phyloP scores from a whole-genome alignment of 2,888 invertebrate species.

The Cantharis nigra region DNA sequence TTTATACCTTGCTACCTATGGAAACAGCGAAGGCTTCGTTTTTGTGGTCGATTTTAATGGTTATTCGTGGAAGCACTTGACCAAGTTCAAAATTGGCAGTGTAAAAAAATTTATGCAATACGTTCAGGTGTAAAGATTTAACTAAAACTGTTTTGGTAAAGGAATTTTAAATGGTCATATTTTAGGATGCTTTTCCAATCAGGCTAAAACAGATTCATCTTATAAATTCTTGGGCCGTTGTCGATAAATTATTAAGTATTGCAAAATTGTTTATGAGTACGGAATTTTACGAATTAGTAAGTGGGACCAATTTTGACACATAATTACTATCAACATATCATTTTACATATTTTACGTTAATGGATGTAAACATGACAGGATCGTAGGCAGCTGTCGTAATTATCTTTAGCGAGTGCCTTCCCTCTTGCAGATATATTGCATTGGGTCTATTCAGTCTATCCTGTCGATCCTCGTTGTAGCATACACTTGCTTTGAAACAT shows the following conservation, averaged over 20 bases:
- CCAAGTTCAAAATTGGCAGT: background rate
- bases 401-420: background rate
- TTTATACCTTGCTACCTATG: background rate
- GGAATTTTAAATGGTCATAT: background rate
- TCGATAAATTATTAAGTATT: slow-evolving; percentile 7
- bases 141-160: background rate
- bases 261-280: slow-evolving; percentile 8
- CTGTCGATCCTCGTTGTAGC: background rate
- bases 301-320: background rate
- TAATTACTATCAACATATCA: background rate
- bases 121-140: slow-evolving; percentile 4
- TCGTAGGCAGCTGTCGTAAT: background rate
- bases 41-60: slow-evolving; percentile 7
- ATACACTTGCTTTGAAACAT: background rate
- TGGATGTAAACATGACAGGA: background rate
- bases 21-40: slow-evolving; percentile 4
- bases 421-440: background rate
- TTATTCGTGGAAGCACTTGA: slow-evolving; percentile 8
- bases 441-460: background rate
- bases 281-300: slow-evolving; percentile 10
- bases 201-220: slow-evolving; percentile 13
- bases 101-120: slow-evolving; percentile 5
- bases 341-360: background rate
- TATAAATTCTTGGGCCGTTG: background rate
- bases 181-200: slow-evolving; percentile 15